A percentile compares a stretch with the other conserved stretches of the same genome.
These are phyloP conservation scores for Pteria penguin DNA, from an alignment of 2,888 invertebrate genomes.

Conservation along the genomic window DNA sequence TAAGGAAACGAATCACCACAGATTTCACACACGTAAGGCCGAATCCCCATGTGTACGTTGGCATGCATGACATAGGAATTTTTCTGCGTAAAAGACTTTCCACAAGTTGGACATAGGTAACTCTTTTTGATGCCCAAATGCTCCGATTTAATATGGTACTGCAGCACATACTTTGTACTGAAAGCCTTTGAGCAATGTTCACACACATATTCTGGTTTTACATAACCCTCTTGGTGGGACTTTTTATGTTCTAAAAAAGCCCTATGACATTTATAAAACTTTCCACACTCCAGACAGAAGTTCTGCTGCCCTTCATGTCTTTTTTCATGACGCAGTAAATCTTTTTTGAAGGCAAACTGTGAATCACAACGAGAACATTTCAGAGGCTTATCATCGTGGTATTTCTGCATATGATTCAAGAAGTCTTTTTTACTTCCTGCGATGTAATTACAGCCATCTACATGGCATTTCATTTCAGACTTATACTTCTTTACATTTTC, in stretches of 20 bases:
- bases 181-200: slow-evolving; percentile 67
- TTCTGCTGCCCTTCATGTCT: slow-evolving; percentile 58
- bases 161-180: slow-evolving; percentile 68
- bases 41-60: slow-evolving; percentile 71
- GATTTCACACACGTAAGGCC: slow-evolving; percentile 69
- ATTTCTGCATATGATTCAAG: slow-evolving; percentile 14
- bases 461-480: too few species aligned
- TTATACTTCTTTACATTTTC: too few species aligned
- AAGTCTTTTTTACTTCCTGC: too few species aligned
- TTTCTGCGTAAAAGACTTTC: slow-evolving; percentile 69
- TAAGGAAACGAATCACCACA: slow-evolving; percentile 71
- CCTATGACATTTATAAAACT: slow-evolving; percentile 64
- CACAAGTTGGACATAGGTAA: slow-evolving; percentile 70
- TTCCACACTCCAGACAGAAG: slow-evolving; percentile 69
- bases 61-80: slow-evolving; percentile 68
- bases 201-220: slow-evolving; percentile 66
- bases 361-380: slow-evolving; percentile 64
- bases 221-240: slow-evolving; percentile 62
- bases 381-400: slow-evolving; percentile 29
- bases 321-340: slow-evolving; percentile 63
- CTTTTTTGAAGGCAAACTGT: slow-evolving; percentile 64
- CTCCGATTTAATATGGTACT: slow-evolving; percentile 67
- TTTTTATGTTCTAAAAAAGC: slow-evolving; percentile 59
- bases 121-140: slow-evolving; percentile 67
- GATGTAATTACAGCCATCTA: too few species aligned